phyloP scores from a whole-genome alignment of 2,113 vertebrate species.

The Rissa tridactyla region DNA sequence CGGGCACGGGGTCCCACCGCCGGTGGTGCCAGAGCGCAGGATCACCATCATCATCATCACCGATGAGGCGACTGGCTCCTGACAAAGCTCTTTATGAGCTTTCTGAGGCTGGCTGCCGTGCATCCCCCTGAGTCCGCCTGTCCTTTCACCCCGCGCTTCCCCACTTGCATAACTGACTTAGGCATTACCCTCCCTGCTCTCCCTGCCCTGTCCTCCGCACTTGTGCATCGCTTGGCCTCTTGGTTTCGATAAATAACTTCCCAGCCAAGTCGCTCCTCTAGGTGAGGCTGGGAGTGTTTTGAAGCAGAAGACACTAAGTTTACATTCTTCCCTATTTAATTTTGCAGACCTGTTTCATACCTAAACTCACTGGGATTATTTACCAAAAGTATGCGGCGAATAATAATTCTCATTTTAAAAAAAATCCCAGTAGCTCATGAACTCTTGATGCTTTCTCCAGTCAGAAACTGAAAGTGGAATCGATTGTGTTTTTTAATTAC shows the following conservation, averaged over 20 bases:
- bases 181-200: background rate
- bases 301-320: background rate
- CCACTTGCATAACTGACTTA: conserved; percentile 42
- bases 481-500: background rate
- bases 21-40: accelerated
- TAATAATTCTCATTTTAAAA: background rate
- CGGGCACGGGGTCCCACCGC: accelerated
- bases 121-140: background rate
- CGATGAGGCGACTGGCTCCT: background rate
- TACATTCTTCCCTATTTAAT: background rate
- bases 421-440: background rate
- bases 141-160: conserved; percentile 36
- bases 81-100: conserved; percentile 56
- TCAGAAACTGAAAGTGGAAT: conserved; percentile 28
- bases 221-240: background rate
- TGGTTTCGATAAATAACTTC: background rate
- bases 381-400: background rate
- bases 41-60: background rate
- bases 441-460: background rate
- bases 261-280: background rate
- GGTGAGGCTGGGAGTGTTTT: background rate
- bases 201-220: background rate
- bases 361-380: background rate
- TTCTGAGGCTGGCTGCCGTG: conserved; percentile 3
- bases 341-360: background rate